phyloP scores from a whole-genome alignment of 2,888 invertebrate species.

The Spodoptera picta region DNA sequence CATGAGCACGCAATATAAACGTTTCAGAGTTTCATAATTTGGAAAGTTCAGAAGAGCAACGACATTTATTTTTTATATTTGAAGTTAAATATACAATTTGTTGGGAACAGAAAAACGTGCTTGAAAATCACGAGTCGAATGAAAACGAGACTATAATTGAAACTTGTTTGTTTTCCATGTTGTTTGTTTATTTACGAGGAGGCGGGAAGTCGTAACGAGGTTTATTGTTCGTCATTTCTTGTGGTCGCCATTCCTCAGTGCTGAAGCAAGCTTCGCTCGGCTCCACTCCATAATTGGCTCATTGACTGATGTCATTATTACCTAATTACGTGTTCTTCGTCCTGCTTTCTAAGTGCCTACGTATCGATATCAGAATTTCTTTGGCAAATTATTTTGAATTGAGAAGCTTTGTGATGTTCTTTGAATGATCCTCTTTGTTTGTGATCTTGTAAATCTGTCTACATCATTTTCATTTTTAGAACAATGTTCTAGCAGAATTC shows the following conservation, averaged over 20 bases:
- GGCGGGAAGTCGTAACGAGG: constrained; percentile 62
- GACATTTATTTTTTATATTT: constrained; percentile 60
- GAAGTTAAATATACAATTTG: constrained; percentile 52
- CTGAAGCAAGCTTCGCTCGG: constrained; percentile 36
- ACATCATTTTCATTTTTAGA: constrained; percentile 16
- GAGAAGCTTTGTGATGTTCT: constrained; percentile 11
- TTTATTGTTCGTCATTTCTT: constrained; percentile 67
- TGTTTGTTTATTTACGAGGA: constrained; percentile 67
- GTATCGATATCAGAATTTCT: constrained; percentile 31
- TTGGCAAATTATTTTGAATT: constrained; percentile 29
- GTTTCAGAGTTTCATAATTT: constrained; percentile 50
- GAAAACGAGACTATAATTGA: constrained; percentile 49
- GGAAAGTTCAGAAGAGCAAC: constrained; percentile 56
- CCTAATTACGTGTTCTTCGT: constrained; percentile 63
- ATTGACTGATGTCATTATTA: constrained; percentile 66
- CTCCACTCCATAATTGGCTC: constrained; percentile 65
- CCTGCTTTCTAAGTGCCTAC: constrained; percentile 40
- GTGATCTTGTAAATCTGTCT: constrained; percentile 2
- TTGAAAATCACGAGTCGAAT: constrained; percentile 42
- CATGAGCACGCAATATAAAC: constrained; percentile 36
- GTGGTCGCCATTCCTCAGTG: constrained; percentile 41
- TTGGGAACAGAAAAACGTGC: constrained; percentile 35
- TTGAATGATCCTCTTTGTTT: constrained; percentile 2
- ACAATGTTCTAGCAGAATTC: constrained; percentile 20
- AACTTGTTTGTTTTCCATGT: constrained; percentile 63